phyloP scores from a whole-genome alignment of 2,113 vertebrate species.

The Genyomyrus donnyi region DNA sequence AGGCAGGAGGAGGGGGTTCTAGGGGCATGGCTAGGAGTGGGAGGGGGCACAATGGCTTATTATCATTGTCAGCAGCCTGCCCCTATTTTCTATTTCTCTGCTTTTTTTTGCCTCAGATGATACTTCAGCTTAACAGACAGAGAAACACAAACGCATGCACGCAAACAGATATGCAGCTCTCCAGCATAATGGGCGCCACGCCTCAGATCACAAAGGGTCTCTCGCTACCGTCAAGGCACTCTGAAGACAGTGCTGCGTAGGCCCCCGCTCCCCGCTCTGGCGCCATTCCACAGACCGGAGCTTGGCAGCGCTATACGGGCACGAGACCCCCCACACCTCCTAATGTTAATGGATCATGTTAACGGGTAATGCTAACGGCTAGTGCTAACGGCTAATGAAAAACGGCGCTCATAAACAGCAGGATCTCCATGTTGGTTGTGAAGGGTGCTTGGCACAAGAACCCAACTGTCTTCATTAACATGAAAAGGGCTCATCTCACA shows the following conservation, averaged over 20 bases:
- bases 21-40: neutral
- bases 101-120: neutral
- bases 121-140: neutral
- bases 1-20: neutral
- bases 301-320: neutral
- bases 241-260: neutral
- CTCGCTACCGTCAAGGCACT: neutral
- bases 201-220: neutral
- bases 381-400: neutral
- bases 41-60: conserved; percentile 32
- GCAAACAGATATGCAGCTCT: neutral
- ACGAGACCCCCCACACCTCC: neutral
- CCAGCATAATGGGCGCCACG: neutral
- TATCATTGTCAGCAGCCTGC: conserved; percentile 37
- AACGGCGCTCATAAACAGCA: neutral
- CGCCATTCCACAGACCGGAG: neutral
- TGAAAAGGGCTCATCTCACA: neutral
- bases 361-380: neutral
- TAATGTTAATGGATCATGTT: neutral
- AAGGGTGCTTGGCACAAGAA: neutral
- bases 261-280: neutral
- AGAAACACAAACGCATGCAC: conserved; percentile 13
- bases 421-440: neutral
- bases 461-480: neutral
- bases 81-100: conserved; percentile 21